phyloP scores from a whole-genome alignment of 2,888 invertebrate species.

The Caenorhabditis sinica region DNA sequence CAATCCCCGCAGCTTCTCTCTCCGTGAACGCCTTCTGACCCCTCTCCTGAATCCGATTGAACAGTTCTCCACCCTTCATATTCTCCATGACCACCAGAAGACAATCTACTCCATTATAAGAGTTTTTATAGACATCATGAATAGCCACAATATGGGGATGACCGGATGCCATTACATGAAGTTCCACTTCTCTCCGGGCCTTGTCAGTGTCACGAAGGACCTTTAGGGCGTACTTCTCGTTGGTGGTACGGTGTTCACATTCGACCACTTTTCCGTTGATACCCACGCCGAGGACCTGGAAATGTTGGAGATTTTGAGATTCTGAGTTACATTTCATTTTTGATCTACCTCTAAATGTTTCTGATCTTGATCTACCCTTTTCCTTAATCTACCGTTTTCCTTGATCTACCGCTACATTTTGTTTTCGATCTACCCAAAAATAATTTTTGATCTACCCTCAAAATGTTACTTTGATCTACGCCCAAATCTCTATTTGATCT shows the following conservation, averaged over 20 bases:
- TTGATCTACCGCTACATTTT: too few relatives aligned
- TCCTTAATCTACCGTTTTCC: too few relatives aligned
- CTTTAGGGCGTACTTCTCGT: conserved; percentile 93
- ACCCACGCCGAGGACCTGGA: conserved; percentile 92
- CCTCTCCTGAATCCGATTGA: conserved; percentile 96
- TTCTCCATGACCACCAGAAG: conserved; percentile 99
- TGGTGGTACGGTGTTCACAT: conserved; percentile 90
- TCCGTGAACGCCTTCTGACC: conserved; percentile 97
- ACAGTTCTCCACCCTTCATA: conserved; percentile 98
- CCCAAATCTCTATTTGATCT: too few relatives aligned
- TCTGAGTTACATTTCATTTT: too few relatives aligned
- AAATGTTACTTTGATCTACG: too few relatives aligned
- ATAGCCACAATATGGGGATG: conserved; percentile 95
- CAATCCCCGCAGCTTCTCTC: conserved; percentile 93
- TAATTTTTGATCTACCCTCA: too few relatives aligned
- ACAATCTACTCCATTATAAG: conserved; percentile 93
- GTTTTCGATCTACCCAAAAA: too few relatives aligned
- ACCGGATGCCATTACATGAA: conserved; percentile 94
- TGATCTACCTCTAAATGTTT: too few relatives aligned
- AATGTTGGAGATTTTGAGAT: too few relatives aligned
- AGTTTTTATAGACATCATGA: conserved; percentile 96
- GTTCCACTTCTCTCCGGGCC: conserved; percentile 92
- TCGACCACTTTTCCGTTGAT: conserved; percentile 99
- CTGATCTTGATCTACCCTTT: too few relatives aligned
- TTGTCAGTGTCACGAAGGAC: conserved; percentile 94